These are phyloP conservation scores for Phaetusa simplex DNA, from an alignment of 2,113 vertebrate species.

Conservation along the genomic window DNA sequence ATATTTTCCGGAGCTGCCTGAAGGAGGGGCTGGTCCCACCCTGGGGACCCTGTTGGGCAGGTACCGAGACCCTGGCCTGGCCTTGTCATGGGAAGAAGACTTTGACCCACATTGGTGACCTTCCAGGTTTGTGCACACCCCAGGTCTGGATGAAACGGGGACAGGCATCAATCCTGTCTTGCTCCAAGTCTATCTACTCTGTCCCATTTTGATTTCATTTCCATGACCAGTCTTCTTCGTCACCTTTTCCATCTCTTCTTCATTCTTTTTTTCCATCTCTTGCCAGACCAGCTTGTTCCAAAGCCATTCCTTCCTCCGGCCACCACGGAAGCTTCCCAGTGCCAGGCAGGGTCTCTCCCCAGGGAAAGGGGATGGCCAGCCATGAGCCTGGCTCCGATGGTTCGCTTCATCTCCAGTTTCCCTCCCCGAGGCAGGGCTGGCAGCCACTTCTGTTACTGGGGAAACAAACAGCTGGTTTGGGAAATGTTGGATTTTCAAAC, in stretches of 20 bases:
- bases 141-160: neutral
- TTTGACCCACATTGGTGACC: neutral
- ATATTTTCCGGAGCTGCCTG: neutral
- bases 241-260: neutral
- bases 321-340: neutral
- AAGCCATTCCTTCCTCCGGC: neutral
- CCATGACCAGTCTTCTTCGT: neutral
- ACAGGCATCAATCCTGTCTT: neutral
- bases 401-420: neutral
- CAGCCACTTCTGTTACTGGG: neutral
- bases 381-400: fast-evolving
- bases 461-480: neutral
- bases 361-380: neutral
- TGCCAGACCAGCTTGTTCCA: neutral
- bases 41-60: neutral
- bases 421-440: neutral
- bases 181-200: neutral
- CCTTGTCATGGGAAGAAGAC: neutral
- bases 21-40: neutral
- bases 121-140: neutral
- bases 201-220: neutral
- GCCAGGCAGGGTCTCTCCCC: no score
- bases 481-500: neutral
- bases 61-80: neutral
- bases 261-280: neutral